Conservation (phyloP, 1,140 invertebrate genomes). For the Tetramorium alpestre region DNA sequence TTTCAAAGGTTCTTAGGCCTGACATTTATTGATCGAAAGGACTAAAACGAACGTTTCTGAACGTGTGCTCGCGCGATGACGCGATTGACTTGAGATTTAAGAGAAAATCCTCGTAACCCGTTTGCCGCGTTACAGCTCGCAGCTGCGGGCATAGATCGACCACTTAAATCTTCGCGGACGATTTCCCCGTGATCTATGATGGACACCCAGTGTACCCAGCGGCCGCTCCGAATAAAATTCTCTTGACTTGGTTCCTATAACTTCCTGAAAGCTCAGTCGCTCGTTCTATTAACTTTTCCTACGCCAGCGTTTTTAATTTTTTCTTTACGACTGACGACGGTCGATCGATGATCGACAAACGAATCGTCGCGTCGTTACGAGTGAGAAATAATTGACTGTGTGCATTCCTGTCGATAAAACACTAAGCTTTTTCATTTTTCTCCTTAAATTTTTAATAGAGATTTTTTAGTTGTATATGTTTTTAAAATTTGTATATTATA, state of each 20-base stretch:
- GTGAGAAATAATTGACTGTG: background rate
- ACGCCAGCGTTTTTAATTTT: conserved; percentile 8
- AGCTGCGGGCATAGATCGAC: conserved; percentile 66
- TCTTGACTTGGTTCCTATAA: conserved; percentile 28
- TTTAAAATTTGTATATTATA: background rate
- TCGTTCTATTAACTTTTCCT: conserved; percentile 61
- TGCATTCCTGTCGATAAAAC: background rate
- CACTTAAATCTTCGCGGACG: conserved; percentile 77
- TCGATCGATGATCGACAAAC: conserved; percentile 29
- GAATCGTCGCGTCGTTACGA: background rate
- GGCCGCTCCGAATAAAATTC: conserved; percentile 70
- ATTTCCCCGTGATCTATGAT: conserved; percentile 78
- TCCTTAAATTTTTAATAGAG: background rate
- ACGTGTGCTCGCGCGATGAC: conserved; percentile 8
- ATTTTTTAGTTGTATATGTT: background rate
- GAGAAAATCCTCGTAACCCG: conserved; percentile 60
- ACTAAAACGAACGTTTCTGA: background rate
- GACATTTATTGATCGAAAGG: conserved; percentile 5
- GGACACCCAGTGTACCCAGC: conserved; percentile 65
- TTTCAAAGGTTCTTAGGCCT: conserved; percentile 10
- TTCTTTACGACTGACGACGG: background rate
- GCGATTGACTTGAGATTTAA: conserved; percentile 75
- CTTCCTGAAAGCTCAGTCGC: conserved; percentile 20
- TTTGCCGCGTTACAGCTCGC: conserved; percentile 63
- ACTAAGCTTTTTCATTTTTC: background rate